These are phyloP conservation scores for Rhinopomastus cyanomelas DNA, from an alignment of 2,113 vertebrate species.

Conservation along the genomic window DNA sequence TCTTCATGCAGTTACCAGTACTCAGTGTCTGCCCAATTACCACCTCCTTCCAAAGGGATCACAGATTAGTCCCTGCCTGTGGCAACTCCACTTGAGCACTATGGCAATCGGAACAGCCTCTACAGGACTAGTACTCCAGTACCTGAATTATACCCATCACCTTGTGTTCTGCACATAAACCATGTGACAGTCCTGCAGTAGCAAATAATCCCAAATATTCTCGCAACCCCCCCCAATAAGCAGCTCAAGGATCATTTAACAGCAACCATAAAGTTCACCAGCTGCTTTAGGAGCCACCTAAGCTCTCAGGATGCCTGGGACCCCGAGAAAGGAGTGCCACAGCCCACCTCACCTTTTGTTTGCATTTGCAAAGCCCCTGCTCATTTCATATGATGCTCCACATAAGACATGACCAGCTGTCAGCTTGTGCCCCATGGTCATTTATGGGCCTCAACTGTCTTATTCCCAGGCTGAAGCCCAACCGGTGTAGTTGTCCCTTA, in stretches of 20 bases:
- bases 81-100: background rate
- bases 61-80: background rate
- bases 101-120: background rate
- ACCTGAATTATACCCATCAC: background rate
- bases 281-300: background rate
- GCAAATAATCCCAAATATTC: background rate
- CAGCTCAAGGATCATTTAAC: background rate
- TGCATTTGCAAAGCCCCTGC: background rate
- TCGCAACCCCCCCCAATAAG: background rate
- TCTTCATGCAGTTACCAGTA: background rate
- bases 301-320: accelerated
- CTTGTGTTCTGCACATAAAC: background rate
- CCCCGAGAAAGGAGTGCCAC: background rate
- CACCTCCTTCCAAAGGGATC: background rate
- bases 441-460: background rate
- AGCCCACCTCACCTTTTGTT: background rate
- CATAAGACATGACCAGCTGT: background rate
- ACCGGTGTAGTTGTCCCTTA: background rate
- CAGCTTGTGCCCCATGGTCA: background rate
- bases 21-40: background rate
- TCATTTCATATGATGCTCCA: background rate
- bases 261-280: background rate
- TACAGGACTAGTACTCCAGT: background rate
- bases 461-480: background rate
- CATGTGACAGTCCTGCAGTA: accelerated